phyloP scores from a whole-genome alignment of 2,888 invertebrate species.

The Amitus sp. region DNA sequence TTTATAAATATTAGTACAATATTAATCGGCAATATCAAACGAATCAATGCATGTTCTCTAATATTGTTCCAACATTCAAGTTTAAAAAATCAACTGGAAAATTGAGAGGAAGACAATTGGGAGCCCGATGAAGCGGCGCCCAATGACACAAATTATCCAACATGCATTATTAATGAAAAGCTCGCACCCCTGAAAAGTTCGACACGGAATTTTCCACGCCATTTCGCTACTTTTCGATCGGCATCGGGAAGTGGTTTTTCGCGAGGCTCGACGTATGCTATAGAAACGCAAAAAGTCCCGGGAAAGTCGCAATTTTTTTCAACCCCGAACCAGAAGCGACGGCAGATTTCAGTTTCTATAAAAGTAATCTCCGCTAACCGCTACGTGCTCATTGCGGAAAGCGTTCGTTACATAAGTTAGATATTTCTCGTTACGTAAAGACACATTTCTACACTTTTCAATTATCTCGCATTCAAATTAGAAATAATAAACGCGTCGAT shows the following conservation, averaged over 20 bases:
- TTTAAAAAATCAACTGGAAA: too few species aligned
- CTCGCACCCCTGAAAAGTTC: too few species aligned
- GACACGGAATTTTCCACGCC: too few species aligned
- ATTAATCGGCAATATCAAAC: too few species aligned
- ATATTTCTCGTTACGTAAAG: slow-evolving; percentile 2
- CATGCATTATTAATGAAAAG: slow-evolving; percentile 50
- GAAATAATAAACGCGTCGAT: background rate
- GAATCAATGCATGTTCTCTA: too few species aligned
- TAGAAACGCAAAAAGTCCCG: too few species aligned
- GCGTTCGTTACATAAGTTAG: background rate
- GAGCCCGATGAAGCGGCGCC: slow-evolving; percentile 44
- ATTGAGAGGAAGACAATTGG: slow-evolving; percentile 43
- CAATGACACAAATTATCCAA: slow-evolving; percentile 52
- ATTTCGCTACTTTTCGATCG: slow-evolving; percentile 24
- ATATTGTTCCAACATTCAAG: too few species aligned
- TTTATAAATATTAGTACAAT: too few species aligned
- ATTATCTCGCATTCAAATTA: background rate
- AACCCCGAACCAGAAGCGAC: background rate
- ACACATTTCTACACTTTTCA: background rate
- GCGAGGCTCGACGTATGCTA: too few species aligned
- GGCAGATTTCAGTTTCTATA: background rate
- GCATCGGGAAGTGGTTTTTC: too few species aligned
- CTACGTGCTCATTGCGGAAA: background rate
- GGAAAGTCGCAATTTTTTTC: background rate
- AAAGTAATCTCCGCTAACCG: slow-evolving; percentile 1